Base-by-base conservation (phyloP, 2,113 vertebrate genomes). In the Laterallus jamaicensis region DNA sequence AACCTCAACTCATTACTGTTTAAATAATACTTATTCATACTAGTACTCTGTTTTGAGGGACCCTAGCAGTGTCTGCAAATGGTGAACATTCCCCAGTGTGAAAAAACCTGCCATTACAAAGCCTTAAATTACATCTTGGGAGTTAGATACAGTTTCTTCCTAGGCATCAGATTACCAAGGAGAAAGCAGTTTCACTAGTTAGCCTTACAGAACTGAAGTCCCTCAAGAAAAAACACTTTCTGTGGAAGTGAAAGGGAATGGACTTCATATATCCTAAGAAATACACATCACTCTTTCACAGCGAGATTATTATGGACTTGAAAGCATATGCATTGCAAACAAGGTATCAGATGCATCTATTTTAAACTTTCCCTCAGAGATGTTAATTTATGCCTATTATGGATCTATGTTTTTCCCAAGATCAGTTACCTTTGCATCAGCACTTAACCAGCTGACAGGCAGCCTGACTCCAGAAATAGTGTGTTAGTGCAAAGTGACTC, bases 381-480 rank as follows among this genome's bases (percentile, higher is more conserved):
- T 89, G 69, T 82, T 87, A 4, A 69, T 84, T 96, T 96, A 86
- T 74, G 29, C 91, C 74, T 75, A 42, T 90, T 94, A 83, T 82
- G 83, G 77, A 29, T 28, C 82, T 64, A 25, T 95, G 68, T 89
- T 96, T 96, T 96, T 82, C 79, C 79, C 95, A 91, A 94, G 86
- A 91, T 96, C 95, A 92, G 81, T 97, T 97, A 97, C 86, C 93
- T 97, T 93, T 63, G 69, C 86, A 94, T 96, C 95, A 97, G 95
- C 97, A 96, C 92, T 97, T 82, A 84, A 84, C 63, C 97, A 97
- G 96, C 92, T 97, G 95, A 95, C 81, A 49, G 59, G 49, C 77
- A 94, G 94, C 29, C 22, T 75, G 92, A 69, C 78, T 93, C 85
- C 93, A 97, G 85, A 92, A 96, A 96, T 95, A 93, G 88, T 39